phyloP scores from a whole-genome alignment of 2,797 vertebrate genomes.

The Chrosomus eos region DNA sequence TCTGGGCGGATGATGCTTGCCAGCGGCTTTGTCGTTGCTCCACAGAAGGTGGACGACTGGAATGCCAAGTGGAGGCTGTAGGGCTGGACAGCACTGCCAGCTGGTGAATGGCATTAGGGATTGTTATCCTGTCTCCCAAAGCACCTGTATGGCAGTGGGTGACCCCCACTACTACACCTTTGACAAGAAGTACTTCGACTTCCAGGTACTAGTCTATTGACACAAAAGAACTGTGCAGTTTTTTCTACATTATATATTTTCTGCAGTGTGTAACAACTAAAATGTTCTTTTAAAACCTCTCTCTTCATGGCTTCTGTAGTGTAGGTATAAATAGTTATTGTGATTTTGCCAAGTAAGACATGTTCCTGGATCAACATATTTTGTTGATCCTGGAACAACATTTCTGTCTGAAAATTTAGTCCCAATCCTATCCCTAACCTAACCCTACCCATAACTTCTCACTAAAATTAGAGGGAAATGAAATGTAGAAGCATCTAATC shows the following conservation, averaged over 20 bases:
- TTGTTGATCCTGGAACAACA: too few relatives aligned
- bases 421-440: too few relatives aligned
- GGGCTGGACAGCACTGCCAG: conserved; percentile 60
- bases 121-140: conserved; percentile 68
- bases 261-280: too few relatives aligned
- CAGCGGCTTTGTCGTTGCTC: conserved; percentile 66
- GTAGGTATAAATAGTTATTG: not conserved
- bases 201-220: conserved; percentile 64
- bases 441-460: too few relatives aligned
- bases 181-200: conserved; percentile 69
- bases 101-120: conserved; percentile 66
- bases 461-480: too few relatives aligned
- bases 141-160: conserved; percentile 71
- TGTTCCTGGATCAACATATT: too few relatives aligned
- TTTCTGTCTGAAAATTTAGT: too few relatives aligned
- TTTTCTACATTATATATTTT: not conserved
- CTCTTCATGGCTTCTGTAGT: not conserved
- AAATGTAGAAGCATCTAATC: too few relatives aligned
- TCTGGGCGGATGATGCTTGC: conserved; percentile 73
- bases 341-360: too few relatives aligned
- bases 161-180: conserved; percentile 77
- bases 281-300: not conserved
- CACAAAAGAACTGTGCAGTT: not conserved
- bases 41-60: conserved; percentile 51
- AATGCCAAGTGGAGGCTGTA: conserved; percentile 66